phyloP scores from a whole-genome alignment of 2,888 invertebrate genomes.

The Andricus quercusramuli region DNA sequence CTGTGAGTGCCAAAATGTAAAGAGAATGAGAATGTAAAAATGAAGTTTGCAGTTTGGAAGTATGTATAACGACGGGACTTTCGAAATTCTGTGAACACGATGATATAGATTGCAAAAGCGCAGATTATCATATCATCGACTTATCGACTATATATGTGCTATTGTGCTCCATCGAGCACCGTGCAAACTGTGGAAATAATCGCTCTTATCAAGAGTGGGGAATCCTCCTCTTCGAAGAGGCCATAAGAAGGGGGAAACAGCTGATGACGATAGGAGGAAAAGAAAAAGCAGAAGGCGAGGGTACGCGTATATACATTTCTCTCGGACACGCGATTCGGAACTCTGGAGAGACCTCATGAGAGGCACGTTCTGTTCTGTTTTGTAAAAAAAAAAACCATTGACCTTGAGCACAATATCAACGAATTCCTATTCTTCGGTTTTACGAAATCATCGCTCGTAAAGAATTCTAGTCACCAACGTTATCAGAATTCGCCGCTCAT shows the following conservation, averaged over 20 bases:
- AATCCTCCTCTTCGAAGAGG: background rate
- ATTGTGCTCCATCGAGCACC: background rate
- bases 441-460: constrained; percentile 1
- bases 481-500: background rate
- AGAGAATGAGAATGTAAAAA: too few relatives aligned
- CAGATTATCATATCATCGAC: too few relatives aligned
- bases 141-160: too few relatives aligned
- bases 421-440: background rate
- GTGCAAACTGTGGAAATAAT: background rate
- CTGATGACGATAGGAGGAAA: constrained; percentile 15
- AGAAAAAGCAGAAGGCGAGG: background rate
- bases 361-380: background rate
- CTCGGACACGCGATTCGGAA: constrained; percentile 22
- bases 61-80: too few relatives aligned
- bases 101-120: too few relatives aligned
- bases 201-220: background rate
- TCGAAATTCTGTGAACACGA: too few relatives aligned
- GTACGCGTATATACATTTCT: background rate
- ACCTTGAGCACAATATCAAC: background rate
- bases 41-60: too few relatives aligned
- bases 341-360: background rate
- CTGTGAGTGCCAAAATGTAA: too few relatives aligned
- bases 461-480: background rate
- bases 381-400: background rate
- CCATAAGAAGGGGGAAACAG: constrained; percentile 23